Conservation (phyloP, 2,113 vertebrate species). For the Puffinus mauretanicus region DNA sequence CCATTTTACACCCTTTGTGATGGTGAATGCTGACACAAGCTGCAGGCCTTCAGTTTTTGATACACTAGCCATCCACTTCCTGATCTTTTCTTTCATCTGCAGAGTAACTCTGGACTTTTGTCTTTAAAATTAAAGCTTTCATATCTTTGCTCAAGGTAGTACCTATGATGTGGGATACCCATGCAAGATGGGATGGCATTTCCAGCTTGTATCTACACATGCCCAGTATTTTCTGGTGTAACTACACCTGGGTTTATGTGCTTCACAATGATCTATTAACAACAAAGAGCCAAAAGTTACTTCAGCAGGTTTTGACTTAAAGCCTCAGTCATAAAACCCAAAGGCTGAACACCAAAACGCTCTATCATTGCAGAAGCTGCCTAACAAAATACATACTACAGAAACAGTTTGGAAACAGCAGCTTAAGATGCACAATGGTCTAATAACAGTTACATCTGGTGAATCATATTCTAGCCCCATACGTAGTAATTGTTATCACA, state of each 20-base stretch:
- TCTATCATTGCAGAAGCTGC: background rate
- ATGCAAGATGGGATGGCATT: rapidly evolving
- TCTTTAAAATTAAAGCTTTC: background rate
- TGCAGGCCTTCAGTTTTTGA: background rate
- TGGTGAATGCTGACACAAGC: background rate
- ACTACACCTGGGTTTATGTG: background rate
- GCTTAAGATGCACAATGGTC: background rate
- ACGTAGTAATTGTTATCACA: background rate
- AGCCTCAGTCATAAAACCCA: background rate
- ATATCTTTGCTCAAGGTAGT: background rate
- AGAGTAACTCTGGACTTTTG: background rate
- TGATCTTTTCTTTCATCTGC: background rate
- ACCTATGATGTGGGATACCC: background rate
- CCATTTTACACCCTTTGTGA: background rate
- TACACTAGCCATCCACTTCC: background rate
- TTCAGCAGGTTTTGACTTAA: background rate
- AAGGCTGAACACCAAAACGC: background rate
- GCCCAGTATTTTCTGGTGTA: background rate
- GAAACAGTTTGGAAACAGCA: background rate
- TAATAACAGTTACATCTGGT: background rate
- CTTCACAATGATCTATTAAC: background rate
- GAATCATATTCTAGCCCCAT: background rate
- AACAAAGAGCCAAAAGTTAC: background rate
- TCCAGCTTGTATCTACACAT: background rate
- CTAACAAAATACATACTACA: background rate